A percentile compares a stretch with the other conserved stretches of the same genome.
Conservation (phyloP, 1,140 invertebrate species). For the Drosophila elegans region DNA sequence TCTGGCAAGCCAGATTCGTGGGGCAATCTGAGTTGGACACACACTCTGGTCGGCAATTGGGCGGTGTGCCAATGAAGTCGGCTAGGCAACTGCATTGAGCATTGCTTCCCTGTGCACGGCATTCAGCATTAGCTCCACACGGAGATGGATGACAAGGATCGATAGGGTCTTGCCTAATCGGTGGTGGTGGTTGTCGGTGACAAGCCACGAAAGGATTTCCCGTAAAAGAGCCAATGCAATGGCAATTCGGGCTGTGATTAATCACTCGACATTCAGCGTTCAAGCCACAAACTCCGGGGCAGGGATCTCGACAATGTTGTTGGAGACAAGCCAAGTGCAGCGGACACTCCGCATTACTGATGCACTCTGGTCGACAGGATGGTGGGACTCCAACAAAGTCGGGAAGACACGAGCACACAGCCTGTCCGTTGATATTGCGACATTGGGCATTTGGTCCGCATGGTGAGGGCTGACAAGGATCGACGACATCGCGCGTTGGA, state of each 20-base stretch:
- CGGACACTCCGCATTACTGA: constrained; percentile 86
- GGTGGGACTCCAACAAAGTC: constrained; percentile 86
- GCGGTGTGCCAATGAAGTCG: constrained; percentile 87
- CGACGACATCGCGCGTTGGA: constrained; percentile 75
- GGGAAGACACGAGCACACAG: constrained; percentile 85
- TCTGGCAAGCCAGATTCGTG: constrained; percentile 86
- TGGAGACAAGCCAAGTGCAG: constrained; percentile 86
- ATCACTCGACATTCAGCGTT: constrained; percentile 92
- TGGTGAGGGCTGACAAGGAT: constrained; percentile 86
- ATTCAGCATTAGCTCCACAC: constrained; percentile 91
- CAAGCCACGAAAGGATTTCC: constrained; percentile 92
- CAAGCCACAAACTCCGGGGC: constrained; percentile 86
- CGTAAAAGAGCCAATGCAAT: constrained; percentile 88
- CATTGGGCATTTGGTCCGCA: constrained; percentile 88
- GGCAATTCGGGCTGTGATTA: constrained; percentile 91
- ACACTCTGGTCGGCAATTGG: constrained; percentile 87
- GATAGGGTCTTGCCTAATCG: constrained; percentile 56
- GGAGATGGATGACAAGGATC: constrained; percentile 90
- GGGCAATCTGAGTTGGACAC: constrained; percentile 87
- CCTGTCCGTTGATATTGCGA: constrained; percentile 84
- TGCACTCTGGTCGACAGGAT: constrained; percentile 87
- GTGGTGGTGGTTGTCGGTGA: constrained; percentile 87
- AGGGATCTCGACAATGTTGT: constrained; percentile 87
- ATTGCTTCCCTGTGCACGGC: constrained; percentile 87
- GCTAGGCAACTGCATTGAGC: constrained; percentile 89